Base-by-base conservation (phyloP, 2,888 invertebrate genomes). In the Phlogophora meticulosa region DNA sequence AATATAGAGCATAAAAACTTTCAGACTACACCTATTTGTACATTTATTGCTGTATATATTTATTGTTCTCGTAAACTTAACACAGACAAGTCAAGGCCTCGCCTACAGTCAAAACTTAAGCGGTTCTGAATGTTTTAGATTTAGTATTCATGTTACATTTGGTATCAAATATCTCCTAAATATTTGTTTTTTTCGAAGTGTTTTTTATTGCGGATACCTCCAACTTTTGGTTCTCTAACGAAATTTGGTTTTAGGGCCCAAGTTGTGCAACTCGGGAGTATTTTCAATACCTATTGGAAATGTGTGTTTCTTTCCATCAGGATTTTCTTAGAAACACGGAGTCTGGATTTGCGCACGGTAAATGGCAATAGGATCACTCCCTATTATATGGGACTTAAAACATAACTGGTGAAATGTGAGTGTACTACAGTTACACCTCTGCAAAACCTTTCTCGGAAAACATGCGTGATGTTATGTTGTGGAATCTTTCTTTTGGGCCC, bases 31-130 rank as follows among this genome's bases (percentile, higher is more conserved):
- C 43, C 15, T 78, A 55, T 56, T 75, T 56, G 51, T 17, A 52
- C 48, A 69, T 80, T 80, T 59, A 62, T 58, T 34, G 59, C 56
- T 22, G 34, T 46, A 43, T 51, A 28, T 58, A 51, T 32, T 61
- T 67, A 65, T 45, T 61, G 43, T 55, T 24, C 38, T 43, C 49
- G 15, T 48, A 43, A 43, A 62, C 46, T 51, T 42, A 68, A 76
- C 24, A 17, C 49, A 46, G 48, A 55, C 52, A 34, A 62, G 80
- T 61, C 45, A 80, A 80, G 46, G 61, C 56, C 43, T 28, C 22
- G 43, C 17, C 49, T 46, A 46, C 46, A 55, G 55, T 28, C 38
- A 24, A 57, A 74, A 75, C 49, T 51, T 48, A 64, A 36, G 22
- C 28, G 34, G 38, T 46, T 32, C 59, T 56, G 34, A 51, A 57